phyloP scores from a whole-genome alignment of 2,888 invertebrate species.

The Prostheceraeus crozeri region DNA sequence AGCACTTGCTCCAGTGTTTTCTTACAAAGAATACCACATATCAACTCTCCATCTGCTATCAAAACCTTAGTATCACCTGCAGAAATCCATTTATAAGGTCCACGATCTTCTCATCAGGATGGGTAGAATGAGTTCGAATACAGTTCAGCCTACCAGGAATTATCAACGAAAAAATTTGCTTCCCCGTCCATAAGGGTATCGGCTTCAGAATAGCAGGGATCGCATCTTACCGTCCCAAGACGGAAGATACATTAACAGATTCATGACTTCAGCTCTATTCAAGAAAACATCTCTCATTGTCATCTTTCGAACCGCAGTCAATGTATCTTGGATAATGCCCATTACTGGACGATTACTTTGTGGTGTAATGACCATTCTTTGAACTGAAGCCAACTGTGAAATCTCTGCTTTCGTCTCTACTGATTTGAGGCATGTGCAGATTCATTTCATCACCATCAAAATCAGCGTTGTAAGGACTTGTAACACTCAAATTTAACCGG shows the following conservation, averaged over 20 bases:
- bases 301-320: slow-evolving; percentile 97
- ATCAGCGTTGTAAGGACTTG: slow-evolving; percentile 99
- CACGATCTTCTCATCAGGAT: slow-evolving; percentile 96
- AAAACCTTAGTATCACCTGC: slow-evolving; percentile 90
- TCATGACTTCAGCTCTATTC: slow-evolving; percentile 92
- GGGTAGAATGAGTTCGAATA: slow-evolving; percentile 92
- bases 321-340: slow-evolving; percentile 97
- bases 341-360: slow-evolving; percentile 97
- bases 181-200: slow-evolving; percentile 87
- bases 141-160: slow-evolving; percentile 94
- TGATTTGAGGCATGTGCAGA: slow-evolving; percentile 91
- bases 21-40: slow-evolving; percentile 96
- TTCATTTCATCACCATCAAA: slow-evolving; percentile 99
- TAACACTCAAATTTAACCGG: slow-evolving; percentile 93
- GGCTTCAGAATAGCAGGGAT: slow-evolving; percentile 93
- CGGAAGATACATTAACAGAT: slow-evolving; percentile 92
- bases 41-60: slow-evolving; percentile 89
- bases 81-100: slow-evolving; percentile 97
- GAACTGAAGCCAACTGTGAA: slow-evolving; percentile 90
- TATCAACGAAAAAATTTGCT: slow-evolving; percentile 91
- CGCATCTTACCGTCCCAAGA: slow-evolving; percentile 98
- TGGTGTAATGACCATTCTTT: slow-evolving; percentile 95
- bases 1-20: slow-evolving; percentile 93
- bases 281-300: slow-evolving; percentile 96
- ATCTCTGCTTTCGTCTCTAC: slow-evolving; percentile 97